Evolutionary conservation across 2,888 invertebrate genomes (phyloP).

Genomic region (Caenorhabditis sulstoni): DNA sequence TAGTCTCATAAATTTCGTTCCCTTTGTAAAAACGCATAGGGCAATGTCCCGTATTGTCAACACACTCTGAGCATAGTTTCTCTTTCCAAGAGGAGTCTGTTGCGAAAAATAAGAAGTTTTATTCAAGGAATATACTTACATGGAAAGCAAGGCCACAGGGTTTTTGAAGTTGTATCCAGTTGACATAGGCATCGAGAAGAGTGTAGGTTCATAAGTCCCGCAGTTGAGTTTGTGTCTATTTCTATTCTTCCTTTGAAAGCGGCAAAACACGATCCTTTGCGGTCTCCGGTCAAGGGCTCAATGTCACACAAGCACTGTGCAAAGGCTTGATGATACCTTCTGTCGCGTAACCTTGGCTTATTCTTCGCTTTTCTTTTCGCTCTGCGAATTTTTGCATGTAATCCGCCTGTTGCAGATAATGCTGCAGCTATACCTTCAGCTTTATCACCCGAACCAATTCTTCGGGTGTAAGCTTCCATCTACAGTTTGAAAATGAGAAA

Average conservation of each 20-base stretch:
- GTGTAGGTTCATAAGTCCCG: conserved; percentile 55
- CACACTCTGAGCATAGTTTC: conserved; percentile 77
- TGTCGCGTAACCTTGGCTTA: conserved; percentile 51
- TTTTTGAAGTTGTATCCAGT: conserved; percentile 75
- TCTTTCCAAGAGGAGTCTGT: conserved; percentile 79
- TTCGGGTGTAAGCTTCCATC: conserved; percentile 75
- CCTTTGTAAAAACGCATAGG: conserved; percentile 78
- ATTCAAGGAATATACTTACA: no score
- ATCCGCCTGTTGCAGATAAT: conserved; percentile 39
- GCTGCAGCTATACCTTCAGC: conserved; percentile 74
- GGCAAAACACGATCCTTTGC: conserved; percentile 78
- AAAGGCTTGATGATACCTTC: conserved; percentile 74
- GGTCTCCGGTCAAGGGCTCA: conserved; percentile 74
- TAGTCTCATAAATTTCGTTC: conserved; percentile 64
- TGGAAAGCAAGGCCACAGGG: conserved; percentile 80
- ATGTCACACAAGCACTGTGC: conserved; percentile 79
- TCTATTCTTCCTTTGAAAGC: conserved; percentile 72
- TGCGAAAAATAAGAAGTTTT: conserved; percentile 40
- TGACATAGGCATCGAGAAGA: conserved; percentile 76
- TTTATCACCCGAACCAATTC: conserved; percentile 71
- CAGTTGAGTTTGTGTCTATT: conserved; percentile 57
- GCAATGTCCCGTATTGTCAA: conserved; percentile 77
- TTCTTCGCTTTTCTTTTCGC: conserved; percentile 59
- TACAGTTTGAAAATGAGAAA: conserved; percentile 32
- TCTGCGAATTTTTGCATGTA: conserved; percentile 64